These are phyloP conservation scores for Platysteira castanea DNA, from an alignment of 2,113 vertebrate species.

Conservation along the genomic window DNA sequence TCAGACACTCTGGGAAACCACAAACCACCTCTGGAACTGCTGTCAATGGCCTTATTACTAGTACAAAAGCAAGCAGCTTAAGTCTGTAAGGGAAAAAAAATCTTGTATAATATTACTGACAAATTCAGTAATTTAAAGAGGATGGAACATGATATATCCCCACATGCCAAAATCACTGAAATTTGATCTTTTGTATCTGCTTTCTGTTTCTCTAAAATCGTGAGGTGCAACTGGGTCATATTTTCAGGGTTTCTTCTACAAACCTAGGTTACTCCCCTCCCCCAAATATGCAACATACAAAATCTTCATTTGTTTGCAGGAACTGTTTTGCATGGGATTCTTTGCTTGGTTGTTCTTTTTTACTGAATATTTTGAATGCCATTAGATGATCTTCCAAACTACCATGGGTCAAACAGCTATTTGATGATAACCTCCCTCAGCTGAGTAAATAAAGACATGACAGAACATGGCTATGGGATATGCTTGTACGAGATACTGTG, in stretches of 20 bases:
- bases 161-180: background rate
- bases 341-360: background rate
- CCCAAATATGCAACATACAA: background rate
- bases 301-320: background rate
- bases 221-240: background rate
- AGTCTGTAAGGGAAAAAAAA: background rate
- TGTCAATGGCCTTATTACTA: background rate
- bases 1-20: background rate
- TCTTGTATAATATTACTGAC: background rate
- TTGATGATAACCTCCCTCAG: background rate
- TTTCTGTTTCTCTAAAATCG: background rate
- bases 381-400: background rate
- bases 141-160: background rate
- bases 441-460: background rate
- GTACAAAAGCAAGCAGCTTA: background rate
- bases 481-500: background rate
- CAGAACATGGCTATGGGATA: background rate
- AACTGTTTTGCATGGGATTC: background rate
- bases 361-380: background rate
- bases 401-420: background rate
- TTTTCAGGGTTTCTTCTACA: background rate
- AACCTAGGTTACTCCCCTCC: background rate
- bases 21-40: background rate
- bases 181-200: background rate
- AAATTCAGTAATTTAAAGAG: background rate